Evolutionary conservation across 2,888 invertebrate species (phyloP).

Genomic region (Stenotaenia linearis): DNA sequence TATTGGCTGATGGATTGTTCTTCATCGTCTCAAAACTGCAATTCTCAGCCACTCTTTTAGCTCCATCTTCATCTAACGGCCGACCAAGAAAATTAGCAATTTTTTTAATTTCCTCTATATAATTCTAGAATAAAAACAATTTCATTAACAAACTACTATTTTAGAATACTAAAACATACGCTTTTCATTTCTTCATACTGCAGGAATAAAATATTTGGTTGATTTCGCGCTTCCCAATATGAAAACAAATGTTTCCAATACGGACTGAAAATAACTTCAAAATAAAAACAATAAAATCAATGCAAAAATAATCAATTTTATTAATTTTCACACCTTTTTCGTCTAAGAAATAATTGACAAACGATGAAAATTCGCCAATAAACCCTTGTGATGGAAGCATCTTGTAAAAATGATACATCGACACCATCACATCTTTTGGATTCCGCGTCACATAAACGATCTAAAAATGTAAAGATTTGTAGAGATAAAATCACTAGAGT

Average conservation of each 20-base stretch:
- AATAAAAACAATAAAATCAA: background rate
- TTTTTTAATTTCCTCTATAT: background rate
- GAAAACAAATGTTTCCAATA: conserved; percentile 31
- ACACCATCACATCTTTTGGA: conserved; percentile 29
- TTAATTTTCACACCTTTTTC: background rate
- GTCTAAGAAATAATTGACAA: background rate
- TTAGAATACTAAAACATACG: background rate
- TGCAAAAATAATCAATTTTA: background rate
- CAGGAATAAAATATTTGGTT: conserved; percentile 26
- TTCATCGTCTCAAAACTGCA: conserved; percentile 29
- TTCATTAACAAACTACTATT: background rate
- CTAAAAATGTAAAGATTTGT: background rate
- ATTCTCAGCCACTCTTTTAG: background rate
- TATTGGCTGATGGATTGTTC: conserved; percentile 27
- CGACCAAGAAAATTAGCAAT: background rate
- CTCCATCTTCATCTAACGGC: background rate
- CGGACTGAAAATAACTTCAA: conserved; percentile 27
- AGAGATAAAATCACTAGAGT: too few species aligned
- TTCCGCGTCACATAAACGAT: conserved; percentile 11
- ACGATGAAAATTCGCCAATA: conserved; percentile 1
- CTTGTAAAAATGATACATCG: background rate
- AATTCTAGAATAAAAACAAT: background rate
- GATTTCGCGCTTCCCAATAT: conserved; percentile 1
- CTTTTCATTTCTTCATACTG: conserved; percentile 15
- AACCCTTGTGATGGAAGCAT: background rate